Evolutionary conservation across 2,797 vertebrate species (phyloP), one percentile per base, ranked within the genome.

Genomic region (Hoplostethus atlanticus): DNA sequence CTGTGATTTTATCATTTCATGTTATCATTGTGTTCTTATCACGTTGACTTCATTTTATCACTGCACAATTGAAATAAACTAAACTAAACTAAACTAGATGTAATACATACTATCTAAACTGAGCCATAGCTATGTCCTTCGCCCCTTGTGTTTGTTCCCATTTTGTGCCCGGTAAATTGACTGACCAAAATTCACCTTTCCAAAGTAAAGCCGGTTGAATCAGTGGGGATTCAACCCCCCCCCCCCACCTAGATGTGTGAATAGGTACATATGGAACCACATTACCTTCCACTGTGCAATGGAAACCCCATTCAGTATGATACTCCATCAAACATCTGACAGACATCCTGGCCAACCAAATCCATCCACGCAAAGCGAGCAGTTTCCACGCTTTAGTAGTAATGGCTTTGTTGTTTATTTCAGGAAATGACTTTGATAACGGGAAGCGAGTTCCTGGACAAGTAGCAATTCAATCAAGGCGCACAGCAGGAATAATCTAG

Each of bases 151-250:
- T 46, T 64, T 46, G 8, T 69, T 42, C 76, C 48, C 57, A 30
- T 36, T 44, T 67, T 72, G 77, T 12, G 21, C 36, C 55, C 0
- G 31, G 40, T 11, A 10, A 42, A 42, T 9, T 42, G 40, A 42
- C 74, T 61, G 68, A 77, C 83, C 76, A 40, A 64, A 73, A 83
- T 73, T 48, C 80, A 68, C 47, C 66, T 73, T 34, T 55, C 76
- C 84, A 70, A 73, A 64, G 71, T 70, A 62, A 21, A 21, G 21
- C 21, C 1, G 21, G 21, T 21, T 21, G 21, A 21, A 21, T 21
- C 21, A 21, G 21, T 21, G 21, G 21, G 21, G 21, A 21, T 21
- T 21, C 21, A 21, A 21, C 21, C 1, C 21, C 21, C 21, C 21
- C 21, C 21, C 21, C 21, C 21, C 1, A 21, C 21, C 21, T 21